Conservation (phyloP, 2,113 vertebrate species). For the Pyxicephalus adspersus region DNA sequence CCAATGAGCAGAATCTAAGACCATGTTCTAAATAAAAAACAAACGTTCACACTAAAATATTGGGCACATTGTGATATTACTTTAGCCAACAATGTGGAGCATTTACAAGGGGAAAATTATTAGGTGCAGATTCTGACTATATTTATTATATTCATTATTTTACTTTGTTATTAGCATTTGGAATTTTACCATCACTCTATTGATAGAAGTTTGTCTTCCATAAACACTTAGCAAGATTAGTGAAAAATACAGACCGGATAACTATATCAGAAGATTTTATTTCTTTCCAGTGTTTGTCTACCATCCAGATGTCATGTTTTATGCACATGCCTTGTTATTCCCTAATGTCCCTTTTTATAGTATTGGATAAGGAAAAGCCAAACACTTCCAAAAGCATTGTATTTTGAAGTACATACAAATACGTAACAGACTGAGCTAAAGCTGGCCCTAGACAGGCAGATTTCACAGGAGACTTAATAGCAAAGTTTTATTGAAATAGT, state of each 20-base stretch:
- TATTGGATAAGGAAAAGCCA: too few relatives aligned
- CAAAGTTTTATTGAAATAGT: too few relatives aligned
- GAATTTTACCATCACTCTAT: background rate
- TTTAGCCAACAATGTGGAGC: conserved; percentile 29
- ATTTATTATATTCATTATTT: conserved; percentile 22
- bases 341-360: too few relatives aligned
- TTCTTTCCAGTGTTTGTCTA: conserved; percentile 10
- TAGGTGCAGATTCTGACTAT: conserved; percentile 25
- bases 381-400: too few relatives aligned
- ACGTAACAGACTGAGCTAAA: too few relatives aligned
- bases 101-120: conserved; percentile 22
- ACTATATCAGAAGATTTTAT: background rate
- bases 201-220: conserved; percentile 20
- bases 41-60: conserved; percentile 4
- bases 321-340: background rate
- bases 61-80: background rate
- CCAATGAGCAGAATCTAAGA: conserved; percentile 5
- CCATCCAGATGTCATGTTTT: conserved; percentile 53
- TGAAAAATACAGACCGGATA: conserved; percentile 1
- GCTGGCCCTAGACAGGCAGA: too few relatives aligned
- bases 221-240: conserved; percentile 12
- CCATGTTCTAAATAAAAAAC: conserved; percentile 3
- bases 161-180: conserved; percentile 12
- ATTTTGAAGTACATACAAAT: too few relatives aligned
- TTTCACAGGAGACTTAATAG: too few relatives aligned